These are phyloP conservation scores for Betta splendens DNA, from an alignment of 2,797 vertebrate species.

Conservation along the genomic window DNA sequence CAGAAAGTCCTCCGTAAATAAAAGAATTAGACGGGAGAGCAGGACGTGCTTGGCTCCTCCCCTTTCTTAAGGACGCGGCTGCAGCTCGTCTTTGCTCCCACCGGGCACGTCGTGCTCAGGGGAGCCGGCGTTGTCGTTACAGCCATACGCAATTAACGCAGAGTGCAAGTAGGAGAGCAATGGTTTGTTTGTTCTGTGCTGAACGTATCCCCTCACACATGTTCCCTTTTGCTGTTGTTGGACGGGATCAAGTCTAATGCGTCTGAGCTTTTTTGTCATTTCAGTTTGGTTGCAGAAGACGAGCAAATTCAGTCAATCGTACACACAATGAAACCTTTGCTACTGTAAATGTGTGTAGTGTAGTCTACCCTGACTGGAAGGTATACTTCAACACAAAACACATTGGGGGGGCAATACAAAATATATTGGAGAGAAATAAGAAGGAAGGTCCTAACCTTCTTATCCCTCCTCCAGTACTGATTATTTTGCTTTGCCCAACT, in stretches of 20 bases:
- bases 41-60: constrained; percentile 71
- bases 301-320: too few relatives aligned
- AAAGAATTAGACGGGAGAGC: constrained; percentile 68
- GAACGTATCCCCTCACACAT: constrained; percentile 78
- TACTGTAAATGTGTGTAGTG: too few relatives aligned
- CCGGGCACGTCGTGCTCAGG: constrained; percentile 78
- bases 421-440: constrained; percentile 74
- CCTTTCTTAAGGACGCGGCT: constrained; percentile 67
- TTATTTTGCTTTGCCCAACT: constrained; percentile 76
- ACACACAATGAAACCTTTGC: too few relatives aligned
- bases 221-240: too few relatives aligned
- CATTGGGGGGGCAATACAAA: constrained; percentile 74
- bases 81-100: constrained; percentile 70
- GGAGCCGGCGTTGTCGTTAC: constrained; percentile 80
- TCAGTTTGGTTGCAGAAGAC: constrained; percentile 33
- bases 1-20: constrained; percentile 56
- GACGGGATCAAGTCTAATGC: constrained; percentile 27
- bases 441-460: constrained; percentile 42
- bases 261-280: constrained; percentile 28
- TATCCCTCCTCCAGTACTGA: constrained; percentile 61
- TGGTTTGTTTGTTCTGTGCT: constrained; percentile 87
- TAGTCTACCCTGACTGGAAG: too few relatives aligned
- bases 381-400: constrained; percentile 81
- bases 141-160: constrained; percentile 84
- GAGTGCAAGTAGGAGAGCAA: constrained; percentile 81